Conservation (phyloP, 1,140 invertebrate genomes). For the Pogonus chalceus region DNA sequence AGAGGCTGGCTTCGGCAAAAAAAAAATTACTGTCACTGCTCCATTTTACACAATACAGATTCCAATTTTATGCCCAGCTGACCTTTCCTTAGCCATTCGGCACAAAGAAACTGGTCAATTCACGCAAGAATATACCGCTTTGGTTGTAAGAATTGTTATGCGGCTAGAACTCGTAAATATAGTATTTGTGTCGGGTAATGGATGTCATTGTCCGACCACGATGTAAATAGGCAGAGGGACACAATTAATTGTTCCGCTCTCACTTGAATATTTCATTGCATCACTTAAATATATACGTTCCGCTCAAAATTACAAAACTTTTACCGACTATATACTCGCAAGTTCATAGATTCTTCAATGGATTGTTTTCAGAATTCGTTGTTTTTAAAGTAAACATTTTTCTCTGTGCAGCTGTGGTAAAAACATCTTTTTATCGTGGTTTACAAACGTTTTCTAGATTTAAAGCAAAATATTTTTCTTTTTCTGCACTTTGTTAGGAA, state of each 20-base stretch:
- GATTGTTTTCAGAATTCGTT: not conserved
- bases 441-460: not conserved
- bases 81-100: constrained; percentile 9
- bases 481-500: too few relatives aligned
- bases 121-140: constrained; percentile 3
- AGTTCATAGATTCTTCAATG: not conserved
- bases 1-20: constrained; percentile 3
- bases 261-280: not conserved
- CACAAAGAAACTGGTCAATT: constrained; percentile 13
- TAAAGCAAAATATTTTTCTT: not conserved
- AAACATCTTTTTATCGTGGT: not conserved
- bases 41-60: constrained; percentile 1
- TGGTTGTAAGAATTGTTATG: constrained; percentile 5
- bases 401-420: not conserved
- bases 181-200: not conserved
- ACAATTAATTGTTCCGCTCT: constrained; percentile 1
- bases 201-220: not conserved
- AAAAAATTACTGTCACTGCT: constrained; percentile 5
- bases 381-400: constrained; percentile 4
- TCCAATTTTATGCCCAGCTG: constrained; percentile 21
- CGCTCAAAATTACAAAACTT: not conserved
- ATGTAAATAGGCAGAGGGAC: constrained; percentile 3
- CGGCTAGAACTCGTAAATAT: constrained; percentile 1
- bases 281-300: not conserved
- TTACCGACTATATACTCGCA: not conserved